These are phyloP conservation scores for Ibycter americanus DNA, from an alignment of 2,797 vertebrate genomes.

Conservation along the genomic window DNA sequence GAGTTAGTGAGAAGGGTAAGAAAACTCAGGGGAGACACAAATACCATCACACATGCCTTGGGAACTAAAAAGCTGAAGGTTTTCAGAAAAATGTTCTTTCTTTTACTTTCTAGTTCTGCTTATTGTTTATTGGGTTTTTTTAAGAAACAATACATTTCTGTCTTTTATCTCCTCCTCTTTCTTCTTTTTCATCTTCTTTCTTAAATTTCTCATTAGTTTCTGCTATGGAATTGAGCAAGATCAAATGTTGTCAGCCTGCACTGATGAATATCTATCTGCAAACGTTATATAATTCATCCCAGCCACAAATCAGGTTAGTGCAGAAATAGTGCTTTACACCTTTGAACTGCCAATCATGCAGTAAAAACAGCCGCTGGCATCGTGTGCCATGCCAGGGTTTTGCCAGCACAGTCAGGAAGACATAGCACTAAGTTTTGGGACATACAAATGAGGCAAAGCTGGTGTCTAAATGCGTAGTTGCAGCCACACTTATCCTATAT, in stretches of 20 bases:
- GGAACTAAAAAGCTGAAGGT: not conserved
- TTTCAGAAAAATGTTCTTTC: not conserved
- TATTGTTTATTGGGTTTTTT: not conserved
- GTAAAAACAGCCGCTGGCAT: not conserved
- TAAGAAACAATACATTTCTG: not conserved
- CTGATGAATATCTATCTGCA: not conserved
- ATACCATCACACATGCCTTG: not conserved
- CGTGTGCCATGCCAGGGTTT: not conserved
- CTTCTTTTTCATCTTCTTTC: conserved; percentile 1
- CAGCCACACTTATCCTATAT: not conserved
- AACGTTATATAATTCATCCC: not conserved
- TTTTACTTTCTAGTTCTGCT: not conserved
- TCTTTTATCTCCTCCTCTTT: not conserved
- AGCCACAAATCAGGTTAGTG: not conserved
- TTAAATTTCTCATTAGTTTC: conserved; percentile 15
- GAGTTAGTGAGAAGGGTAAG: not conserved
- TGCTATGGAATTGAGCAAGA: not conserved
- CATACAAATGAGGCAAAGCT: not conserved
- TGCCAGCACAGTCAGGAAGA: not conserved
- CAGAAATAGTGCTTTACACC: not conserved
- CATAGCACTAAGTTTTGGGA: not conserved
- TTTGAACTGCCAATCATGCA: conserved; percentile 14
- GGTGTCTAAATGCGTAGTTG: not conserved
- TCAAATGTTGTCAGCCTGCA: conserved; percentile 19
- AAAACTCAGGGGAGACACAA: not conserved